Conservation (phyloP, 35 echinoderm and acorn worm genomes). For the Holothuria glaberrima region DNA sequence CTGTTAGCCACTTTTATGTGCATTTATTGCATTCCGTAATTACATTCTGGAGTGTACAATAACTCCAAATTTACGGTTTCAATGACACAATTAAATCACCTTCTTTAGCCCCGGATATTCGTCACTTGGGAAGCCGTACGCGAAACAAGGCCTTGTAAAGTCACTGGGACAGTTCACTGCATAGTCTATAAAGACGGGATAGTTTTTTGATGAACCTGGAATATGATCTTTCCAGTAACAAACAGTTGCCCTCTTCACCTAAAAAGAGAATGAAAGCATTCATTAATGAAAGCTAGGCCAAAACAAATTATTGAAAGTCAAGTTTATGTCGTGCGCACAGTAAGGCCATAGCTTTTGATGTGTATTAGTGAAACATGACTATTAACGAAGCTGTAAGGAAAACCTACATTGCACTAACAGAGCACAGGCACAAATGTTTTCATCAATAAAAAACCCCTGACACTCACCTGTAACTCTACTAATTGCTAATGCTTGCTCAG, state of each 20-base stretch:
- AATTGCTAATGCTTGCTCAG: too few relatives aligned
- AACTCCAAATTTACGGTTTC: background rate
- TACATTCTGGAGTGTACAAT: background rate
- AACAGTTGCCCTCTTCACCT: slow-evolving; percentile 29
- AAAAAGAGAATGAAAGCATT: background rate
- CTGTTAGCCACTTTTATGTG: background rate
- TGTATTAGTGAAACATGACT: too few relatives aligned
- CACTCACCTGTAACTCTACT: too few relatives aligned
- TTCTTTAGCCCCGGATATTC: slow-evolving; percentile 50
- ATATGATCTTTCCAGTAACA: slow-evolving; percentile 42
- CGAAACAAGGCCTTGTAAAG: background rate
- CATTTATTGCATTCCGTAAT: background rate
- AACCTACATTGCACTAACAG: too few relatives aligned
- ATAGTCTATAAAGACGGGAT: slow-evolving; percentile 2
- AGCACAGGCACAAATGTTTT: too few relatives aligned
- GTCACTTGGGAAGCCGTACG: slow-evolving; percentile 29
- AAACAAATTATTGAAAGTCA: background rate
- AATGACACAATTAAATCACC: background rate
- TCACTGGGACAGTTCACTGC: background rate
- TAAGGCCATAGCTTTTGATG: too few relatives aligned
- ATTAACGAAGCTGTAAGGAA: too few relatives aligned
- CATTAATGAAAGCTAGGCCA: too few relatives aligned
- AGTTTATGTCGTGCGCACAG: too few relatives aligned
- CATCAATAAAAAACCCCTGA: too few relatives aligned
- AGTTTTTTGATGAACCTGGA: background rate